phyloP scores from a whole-genome alignment of 2,888 invertebrate genomes.

The Eristalis arbustorum region DNA sequence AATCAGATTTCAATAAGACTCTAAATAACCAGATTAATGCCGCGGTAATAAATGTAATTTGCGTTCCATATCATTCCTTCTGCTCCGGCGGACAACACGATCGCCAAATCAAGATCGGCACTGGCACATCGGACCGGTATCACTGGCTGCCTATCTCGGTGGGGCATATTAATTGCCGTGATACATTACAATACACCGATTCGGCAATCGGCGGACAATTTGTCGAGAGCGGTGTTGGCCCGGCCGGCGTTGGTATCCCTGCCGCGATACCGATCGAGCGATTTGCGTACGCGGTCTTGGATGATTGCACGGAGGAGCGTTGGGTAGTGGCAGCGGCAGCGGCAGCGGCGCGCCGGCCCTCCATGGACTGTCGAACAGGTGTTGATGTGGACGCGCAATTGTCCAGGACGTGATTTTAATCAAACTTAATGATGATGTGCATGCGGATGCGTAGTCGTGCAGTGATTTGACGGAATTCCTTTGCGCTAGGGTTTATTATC shows the following conservation, averaged over 20 bases:
- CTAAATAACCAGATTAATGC: slow-evolving; percentile 78
- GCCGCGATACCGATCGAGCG: slow-evolving; percentile 63
- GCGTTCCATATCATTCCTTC: slow-evolving; percentile 72
- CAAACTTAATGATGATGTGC: slow-evolving; percentile 71
- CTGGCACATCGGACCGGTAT: slow-evolving; percentile 22
- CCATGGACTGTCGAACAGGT: slow-evolving; percentile 53
- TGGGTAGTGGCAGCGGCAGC: background rate
- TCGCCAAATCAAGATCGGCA: slow-evolving; percentile 54
- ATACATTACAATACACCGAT: slow-evolving; percentile 65
- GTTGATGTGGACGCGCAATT: slow-evolving; percentile 68
- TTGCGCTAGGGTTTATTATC: slow-evolving; percentile 57
- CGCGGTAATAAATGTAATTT: slow-evolving; percentile 78
- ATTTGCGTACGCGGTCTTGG: slow-evolving; percentile 62
- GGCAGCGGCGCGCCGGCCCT: background rate
- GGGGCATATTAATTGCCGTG: slow-evolving; percentile 68
- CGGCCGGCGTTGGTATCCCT: slow-evolving; percentile 1
- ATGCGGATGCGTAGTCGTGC: slow-evolving; percentile 57
- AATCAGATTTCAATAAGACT: slow-evolving; percentile 78
- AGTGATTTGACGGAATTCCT: slow-evolving; percentile 42
- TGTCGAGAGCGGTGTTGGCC: slow-evolving; percentile 40
- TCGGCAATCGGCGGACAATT: slow-evolving; percentile 65
- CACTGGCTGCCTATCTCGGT: slow-evolving; percentile 59
- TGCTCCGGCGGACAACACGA: slow-evolving; percentile 48
- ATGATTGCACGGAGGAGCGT: slow-evolving; percentile 41
- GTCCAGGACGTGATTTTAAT: slow-evolving; percentile 78